Conservation (phyloP, 2,888 invertebrate genomes). For the Sinotaia quadrata region DNA sequence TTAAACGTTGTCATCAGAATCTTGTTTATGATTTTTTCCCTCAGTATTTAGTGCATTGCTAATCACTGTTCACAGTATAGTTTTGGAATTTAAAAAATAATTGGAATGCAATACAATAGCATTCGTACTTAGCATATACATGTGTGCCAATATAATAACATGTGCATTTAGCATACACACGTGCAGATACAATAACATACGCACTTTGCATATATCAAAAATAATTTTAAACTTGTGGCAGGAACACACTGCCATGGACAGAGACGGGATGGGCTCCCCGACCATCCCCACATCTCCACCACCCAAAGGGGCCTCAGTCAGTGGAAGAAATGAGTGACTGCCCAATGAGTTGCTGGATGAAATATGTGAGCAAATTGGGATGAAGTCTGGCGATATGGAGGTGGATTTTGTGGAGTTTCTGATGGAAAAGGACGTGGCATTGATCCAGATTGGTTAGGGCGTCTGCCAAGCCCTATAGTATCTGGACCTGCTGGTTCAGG, state of each 20-base stretch:
- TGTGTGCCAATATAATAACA: no score
- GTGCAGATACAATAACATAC: no score
- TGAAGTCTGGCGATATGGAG: constrained; percentile 70
- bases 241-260: constrained; percentile 52
- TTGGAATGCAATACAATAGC: no score
- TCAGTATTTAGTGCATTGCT: no score
- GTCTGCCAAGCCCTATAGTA: constrained; percentile 29
- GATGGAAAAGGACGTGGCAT: constrained; percentile 61
- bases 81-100: no score
- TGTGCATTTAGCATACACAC: no score
- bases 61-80: no score
- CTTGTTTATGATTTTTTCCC: no score
- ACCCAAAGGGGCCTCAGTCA: constrained; percentile 45
- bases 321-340: constrained; percentile 55
- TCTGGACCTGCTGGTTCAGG: constrained; percentile 29
- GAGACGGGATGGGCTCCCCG: constrained; percentile 59
- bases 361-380: constrained; percentile 71
- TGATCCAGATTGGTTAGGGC: constrained; percentile 32
- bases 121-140: no score
- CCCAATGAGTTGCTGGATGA: constrained; percentile 69
- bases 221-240: no score
- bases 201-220: no score
- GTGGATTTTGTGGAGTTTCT: constrained; percentile 69
- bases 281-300: constrained; percentile 58
- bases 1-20: no score